Evolutionary conservation across 2,888 invertebrate species (phyloP).

Genomic region (Hypsopygia costalis): DNA sequence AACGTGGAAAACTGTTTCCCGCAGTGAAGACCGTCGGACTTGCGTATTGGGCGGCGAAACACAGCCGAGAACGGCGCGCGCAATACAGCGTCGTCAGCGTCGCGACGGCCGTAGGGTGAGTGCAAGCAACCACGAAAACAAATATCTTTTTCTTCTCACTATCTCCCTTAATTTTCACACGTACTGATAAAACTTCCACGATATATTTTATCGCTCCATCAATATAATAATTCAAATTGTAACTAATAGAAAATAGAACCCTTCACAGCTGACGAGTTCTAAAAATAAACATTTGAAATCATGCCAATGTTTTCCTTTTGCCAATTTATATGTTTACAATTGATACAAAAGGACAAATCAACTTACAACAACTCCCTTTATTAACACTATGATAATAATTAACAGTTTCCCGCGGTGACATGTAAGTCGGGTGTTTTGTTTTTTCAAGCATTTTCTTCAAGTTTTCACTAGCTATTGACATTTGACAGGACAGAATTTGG

Average conservation of each 20-base stretch:
- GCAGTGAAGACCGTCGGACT: constrained; percentile 53
- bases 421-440: too few relatives aligned
- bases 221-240: background rate
- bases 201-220: constrained; percentile 13
- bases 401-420: too few relatives aligned
- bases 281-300: constrained; percentile 56
- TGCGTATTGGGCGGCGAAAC: constrained; percentile 55
- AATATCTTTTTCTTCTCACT: constrained; percentile 19
- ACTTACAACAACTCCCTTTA: too few relatives aligned
- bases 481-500: too few relatives aligned
- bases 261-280: constrained; percentile 29
- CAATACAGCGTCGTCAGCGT: constrained; percentile 47
- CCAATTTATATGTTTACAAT: constrained; percentile 14
- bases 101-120: constrained; percentile 45
- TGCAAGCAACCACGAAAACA: constrained; percentile 36
- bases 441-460: too few relatives aligned
- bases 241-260: background rate
- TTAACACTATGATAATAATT: too few relatives aligned
- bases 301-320: constrained; percentile 47
- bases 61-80: constrained; percentile 60
- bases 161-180: background rate
- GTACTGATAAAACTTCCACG: constrained; percentile 13
- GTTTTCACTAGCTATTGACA: too few relatives aligned
- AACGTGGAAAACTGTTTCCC: constrained; percentile 63
- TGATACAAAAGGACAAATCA: too few relatives aligned